Conservation (phyloP, 2,888 invertebrate species). For the Xanthostigma xanthostigma region DNA sequence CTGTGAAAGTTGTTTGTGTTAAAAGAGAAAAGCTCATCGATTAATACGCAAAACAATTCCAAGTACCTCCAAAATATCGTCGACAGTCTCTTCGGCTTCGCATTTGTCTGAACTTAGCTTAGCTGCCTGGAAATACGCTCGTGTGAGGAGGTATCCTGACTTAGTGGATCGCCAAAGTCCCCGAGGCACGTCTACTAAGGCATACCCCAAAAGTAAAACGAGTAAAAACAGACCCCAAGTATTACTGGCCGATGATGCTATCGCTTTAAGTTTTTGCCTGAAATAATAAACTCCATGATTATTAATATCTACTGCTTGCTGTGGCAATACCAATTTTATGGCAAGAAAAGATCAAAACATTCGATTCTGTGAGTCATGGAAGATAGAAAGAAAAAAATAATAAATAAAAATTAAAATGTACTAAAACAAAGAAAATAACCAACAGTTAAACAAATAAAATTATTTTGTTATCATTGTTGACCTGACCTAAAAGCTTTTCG, state of each 20-base stretch:
- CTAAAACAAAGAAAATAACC: no score
- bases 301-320: background rate
- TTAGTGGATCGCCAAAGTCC: slow-evolving; percentile 84
- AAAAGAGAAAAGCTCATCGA: slow-evolving; percentile 1
- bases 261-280: slow-evolving; percentile 80
- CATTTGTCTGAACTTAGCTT: slow-evolving; percentile 89
- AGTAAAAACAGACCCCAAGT: slow-evolving; percentile 97
- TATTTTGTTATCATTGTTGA: no score
- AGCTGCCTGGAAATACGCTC: slow-evolving; percentile 85
- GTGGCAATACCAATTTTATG: no score
- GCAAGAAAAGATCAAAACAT: no score
- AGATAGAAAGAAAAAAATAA: no score
- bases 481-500: no score
- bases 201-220: slow-evolving; percentile 84
- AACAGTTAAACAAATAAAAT: no score
- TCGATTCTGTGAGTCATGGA: no score
- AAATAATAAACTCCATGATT: slow-evolving; percentile 12
- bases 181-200: slow-evolving; percentile 88
- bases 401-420: no score
- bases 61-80: slow-evolving; percentile 79
- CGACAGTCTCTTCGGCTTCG: slow-evolving; percentile 93
- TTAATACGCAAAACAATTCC: background rate
- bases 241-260: slow-evolving; percentile 96
- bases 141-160: slow-evolving; percentile 67
- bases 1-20: slow-evolving; percentile 30